These are phyloP conservation scores for Metopolophium dirhodum DNA, from an alignment of 1,140 invertebrate genomes.

Conservation along the genomic window DNA sequence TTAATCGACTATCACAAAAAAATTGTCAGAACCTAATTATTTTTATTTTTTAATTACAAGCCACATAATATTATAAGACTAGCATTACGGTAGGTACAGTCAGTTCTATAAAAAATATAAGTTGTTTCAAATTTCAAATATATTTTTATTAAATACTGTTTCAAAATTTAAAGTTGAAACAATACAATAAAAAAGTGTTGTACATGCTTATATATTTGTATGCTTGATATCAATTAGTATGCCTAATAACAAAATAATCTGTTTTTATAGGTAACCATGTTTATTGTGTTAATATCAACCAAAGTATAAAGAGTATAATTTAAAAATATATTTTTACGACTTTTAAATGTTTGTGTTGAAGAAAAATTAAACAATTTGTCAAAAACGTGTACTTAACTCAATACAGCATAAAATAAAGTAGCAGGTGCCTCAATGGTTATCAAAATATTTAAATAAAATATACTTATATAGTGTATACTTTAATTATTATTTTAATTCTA, in stretches of 20 bases:
- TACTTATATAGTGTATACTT: too few relatives aligned
- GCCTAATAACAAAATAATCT: too few relatives aligned
- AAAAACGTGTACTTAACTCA: neutral
- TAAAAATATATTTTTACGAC: too few relatives aligned
- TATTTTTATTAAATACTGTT: neutral
- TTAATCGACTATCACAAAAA: too few relatives aligned
- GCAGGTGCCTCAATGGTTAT: neutral
- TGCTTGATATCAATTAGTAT: neutral
- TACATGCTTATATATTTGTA: too few relatives aligned
- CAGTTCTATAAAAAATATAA: neutral
- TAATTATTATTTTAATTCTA: neutral
- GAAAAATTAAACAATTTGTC: neutral
- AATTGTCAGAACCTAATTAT: too few relatives aligned
- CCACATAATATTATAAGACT: neutral
- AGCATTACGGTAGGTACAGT: neutral
- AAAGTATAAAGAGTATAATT: too few relatives aligned
- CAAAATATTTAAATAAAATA: neutral
- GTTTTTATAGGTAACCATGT: too few relatives aligned
- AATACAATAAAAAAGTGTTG: neutral
- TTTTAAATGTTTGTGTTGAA: neutral
- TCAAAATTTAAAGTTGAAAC: neutral
- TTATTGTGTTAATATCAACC: neutral
- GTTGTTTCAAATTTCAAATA: neutral
- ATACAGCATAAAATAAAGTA: neutral
- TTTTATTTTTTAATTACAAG: too few relatives aligned